Percentiles rank a stretch among this genome's conserved stretches.
Evolutionary conservation across 35 echinoderm and acorn worm genomes (phyloP).

Genomic region (Patiria miniata): DNA sequence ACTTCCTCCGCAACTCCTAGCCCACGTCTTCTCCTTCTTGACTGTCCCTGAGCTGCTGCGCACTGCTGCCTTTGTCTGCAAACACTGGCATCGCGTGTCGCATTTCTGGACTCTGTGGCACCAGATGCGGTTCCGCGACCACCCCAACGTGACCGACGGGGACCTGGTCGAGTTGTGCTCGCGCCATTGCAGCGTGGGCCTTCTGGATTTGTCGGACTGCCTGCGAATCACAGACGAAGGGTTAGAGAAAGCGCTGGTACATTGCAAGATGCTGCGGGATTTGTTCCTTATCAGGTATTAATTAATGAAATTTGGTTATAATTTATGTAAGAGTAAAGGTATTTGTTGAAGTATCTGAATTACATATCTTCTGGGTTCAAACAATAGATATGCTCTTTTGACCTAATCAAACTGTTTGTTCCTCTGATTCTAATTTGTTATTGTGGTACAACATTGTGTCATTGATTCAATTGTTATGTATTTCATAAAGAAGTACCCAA

Average conservation of each 20-base stretch:
- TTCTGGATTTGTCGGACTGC: conserved; percentile 2
- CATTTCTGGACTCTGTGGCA: conserved; percentile 39
- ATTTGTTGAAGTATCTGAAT: too few species aligned
- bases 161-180: background rate
- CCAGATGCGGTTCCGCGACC: conserved; percentile 1
- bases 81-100: conserved; percentile 4
- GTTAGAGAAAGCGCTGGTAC: background rate
- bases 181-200: background rate
- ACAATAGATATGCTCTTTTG: too few species aligned
- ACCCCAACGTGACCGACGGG: conserved; percentile 7
- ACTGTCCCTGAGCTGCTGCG: conserved; percentile 28
- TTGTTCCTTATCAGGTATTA: conserved; percentile 21
- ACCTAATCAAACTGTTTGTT: too few species aligned
- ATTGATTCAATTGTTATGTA: too few species aligned
- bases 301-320: too few species aligned
- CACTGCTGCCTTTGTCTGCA: conserved; percentile 42
- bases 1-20: conserved; percentile 17
- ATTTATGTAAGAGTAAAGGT: too few species aligned
- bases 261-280: conserved; percentile 1
- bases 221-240: background rate
- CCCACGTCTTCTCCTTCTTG: conserved; percentile 35
- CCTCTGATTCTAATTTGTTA: too few species aligned
- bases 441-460: too few species aligned
- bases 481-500: too few species aligned
- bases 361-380: too few species aligned